A percentile compares a stretch with the other conserved stretches of the same genome.
These are phyloP conservation scores for Irena cyanogastra DNA, from an alignment of 2,113 vertebrate species.

Conservation along the genomic window DNA sequence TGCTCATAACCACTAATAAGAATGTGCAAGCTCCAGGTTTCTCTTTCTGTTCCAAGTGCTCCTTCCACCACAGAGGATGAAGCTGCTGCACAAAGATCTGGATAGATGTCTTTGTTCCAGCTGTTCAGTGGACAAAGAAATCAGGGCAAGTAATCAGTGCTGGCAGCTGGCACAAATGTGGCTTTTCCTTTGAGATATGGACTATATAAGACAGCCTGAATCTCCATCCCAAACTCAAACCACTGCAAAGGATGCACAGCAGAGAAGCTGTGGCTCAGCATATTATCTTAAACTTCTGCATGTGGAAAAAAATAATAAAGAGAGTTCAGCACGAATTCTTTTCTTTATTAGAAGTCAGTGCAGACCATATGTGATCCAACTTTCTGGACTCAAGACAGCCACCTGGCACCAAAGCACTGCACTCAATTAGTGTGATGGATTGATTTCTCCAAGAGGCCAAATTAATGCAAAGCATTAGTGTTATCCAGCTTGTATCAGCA, in stretches of 20 bases:
- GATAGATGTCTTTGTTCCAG: background rate
- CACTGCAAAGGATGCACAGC: background rate
- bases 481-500: slow-evolving; percentile 65
- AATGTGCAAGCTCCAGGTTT: background rate
- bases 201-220: background rate
- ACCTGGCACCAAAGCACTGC: slow-evolving; percentile 41
- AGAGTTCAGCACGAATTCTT: background rate
- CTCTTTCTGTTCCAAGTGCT: background rate
- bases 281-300: background rate
- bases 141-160: background rate
- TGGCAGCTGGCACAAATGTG: background rate
- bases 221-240: background rate
- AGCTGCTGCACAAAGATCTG: background rate
- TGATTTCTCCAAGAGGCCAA: slow-evolving; percentile 54
- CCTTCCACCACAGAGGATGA: background rate
- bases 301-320: background rate
- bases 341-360: slow-evolving; percentile 21
- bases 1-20: background rate
- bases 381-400: slow-evolving; percentile 41
- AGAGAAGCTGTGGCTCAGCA: background rate
- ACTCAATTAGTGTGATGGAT: slow-evolving; percentile 64
- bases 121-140: background rate
- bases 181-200: background rate
- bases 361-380: slow-evolving; percentile 30
- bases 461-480: slow-evolving; percentile 55